Base-by-base conservation (phyloP, 2,113 vertebrate genomes). In the Pleuronectes platessa region DNA sequence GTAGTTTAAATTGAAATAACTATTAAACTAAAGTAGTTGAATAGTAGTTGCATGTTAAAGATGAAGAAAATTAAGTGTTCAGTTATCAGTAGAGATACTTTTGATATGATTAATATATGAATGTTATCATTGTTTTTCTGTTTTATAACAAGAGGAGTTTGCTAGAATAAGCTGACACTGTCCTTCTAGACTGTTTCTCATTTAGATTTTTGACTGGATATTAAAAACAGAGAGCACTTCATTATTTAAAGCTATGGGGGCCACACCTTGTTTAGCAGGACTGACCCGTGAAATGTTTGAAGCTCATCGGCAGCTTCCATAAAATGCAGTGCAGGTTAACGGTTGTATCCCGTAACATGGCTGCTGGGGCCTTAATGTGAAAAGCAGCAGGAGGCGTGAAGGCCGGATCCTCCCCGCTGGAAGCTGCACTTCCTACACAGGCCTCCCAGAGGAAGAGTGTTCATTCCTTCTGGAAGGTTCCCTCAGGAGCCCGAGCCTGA, bases 391-490 rank as follows among this genome's bases (percentile, higher is more conserved):
- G 73, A 76, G 79, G 90, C 66, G 79, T 55, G 72, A 87, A 76
- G 81, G 71, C 60, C 27, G 65, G 65, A 74, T 79, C 83, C 79
- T 69, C 71, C 61, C 53, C 31, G 31, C 76, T 91, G 90, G 86
- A 92, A 90, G 83, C 82, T 74, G 51, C 60, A 85, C 79, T 91
- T 92, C 90, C 92, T 88, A 85, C 86, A 62, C 24, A 6, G 81
- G 74, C 77, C 78, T 90, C 89, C 90, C 92, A 90, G 68, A 93
- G 90, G 92, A 92, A 92, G 89, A 81, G 37, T 31, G 21, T 69
- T 90, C 85, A 87, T 88, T 85, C 82, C 88, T 87, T 80, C 82
- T 78, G 81, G 78, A 85, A 80, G 83, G 77, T 82, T 88, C 89
- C 87, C 88, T 14, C 55, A 77, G 87, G 87, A 87, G 65, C 62